Evolutionary conservation across 2,797 vertebrate species (phyloP).

Genomic region (Esox masquinongy): DNA sequence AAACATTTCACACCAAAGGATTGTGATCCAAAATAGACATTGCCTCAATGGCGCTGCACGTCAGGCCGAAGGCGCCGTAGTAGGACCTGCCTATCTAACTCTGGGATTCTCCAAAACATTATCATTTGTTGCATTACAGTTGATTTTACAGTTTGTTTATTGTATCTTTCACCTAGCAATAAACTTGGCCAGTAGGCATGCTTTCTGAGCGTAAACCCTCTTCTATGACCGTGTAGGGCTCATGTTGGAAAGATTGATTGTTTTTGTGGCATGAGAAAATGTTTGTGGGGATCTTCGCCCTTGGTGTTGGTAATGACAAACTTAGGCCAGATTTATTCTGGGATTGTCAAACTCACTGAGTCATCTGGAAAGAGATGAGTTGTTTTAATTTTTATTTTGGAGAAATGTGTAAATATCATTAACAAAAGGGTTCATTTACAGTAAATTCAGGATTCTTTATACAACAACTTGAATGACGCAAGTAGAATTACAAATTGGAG

Average conservation of each 20-base stretch:
- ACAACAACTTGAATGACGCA: constrained; percentile 19
- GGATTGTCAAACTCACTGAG: background rate
- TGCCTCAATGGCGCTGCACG: too few relatives aligned
- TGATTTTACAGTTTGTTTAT: constrained; percentile 43
- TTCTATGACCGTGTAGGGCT: background rate
- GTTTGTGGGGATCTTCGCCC: background rate
- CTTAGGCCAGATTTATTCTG: background rate
- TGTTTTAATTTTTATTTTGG: constrained; percentile 22
- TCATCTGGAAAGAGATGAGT: background rate
- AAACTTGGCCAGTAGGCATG: constrained; percentile 29
- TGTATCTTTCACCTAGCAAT: constrained; percentile 35
- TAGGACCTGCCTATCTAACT: too few relatives aligned
- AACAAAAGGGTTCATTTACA: constrained; percentile 26
- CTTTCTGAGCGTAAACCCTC: constrained; percentile 17
- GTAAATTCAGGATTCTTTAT: constrained; percentile 27
- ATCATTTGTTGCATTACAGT: constrained; percentile 36
- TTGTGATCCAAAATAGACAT: too few relatives aligned
- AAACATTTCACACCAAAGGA: too few relatives aligned
- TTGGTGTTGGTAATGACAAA: constrained; percentile 8
- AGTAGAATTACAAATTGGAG: background rate
- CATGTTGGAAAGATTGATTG: constrained; percentile 24
- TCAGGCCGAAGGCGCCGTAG: too few relatives aligned
- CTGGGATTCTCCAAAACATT: constrained; percentile 22
- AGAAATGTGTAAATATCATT: constrained; percentile 30
- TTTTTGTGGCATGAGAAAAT: background rate